These are phyloP conservation scores for Nomada ruficornis DNA, from an alignment of 2,888 invertebrate genomes.

Conservation along the genomic window DNA sequence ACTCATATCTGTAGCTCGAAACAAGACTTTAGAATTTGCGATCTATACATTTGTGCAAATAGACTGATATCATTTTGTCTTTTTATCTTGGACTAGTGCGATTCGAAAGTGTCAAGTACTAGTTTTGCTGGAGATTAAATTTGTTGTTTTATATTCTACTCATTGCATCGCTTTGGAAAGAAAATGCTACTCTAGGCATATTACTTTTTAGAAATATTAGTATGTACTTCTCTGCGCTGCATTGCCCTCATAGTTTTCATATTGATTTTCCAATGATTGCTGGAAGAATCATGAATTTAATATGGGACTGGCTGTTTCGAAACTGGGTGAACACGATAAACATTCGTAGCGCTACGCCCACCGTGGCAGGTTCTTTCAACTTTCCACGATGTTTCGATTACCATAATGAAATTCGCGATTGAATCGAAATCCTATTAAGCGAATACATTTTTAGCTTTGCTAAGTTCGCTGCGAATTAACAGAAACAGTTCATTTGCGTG, in stretches of 20 bases:
- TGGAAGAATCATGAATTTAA: not conserved
- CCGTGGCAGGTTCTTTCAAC: not conserved
- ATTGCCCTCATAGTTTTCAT: not conserved
- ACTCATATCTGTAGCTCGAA: too few species aligned
- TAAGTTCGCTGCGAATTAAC: not conserved
- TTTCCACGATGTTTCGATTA: constrained; percentile 1
- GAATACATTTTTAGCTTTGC: not conserved
- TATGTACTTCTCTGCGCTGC: not conserved
- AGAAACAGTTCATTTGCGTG: not conserved
- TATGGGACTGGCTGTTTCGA: not conserved
- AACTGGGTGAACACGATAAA: not conserved
- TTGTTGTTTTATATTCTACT: not conserved
- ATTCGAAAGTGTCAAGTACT: not conserved
- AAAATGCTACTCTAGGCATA: too few species aligned
- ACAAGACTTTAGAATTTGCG: not conserved
- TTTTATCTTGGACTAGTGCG: not conserved
- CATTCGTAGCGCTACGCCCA: not conserved
- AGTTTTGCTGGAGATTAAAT: not conserved
- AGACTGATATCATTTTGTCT: not conserved
- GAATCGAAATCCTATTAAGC: not conserved
- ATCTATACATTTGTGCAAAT: not conserved
- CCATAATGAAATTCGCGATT: constrained; percentile 11
- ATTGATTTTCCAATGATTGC: not conserved
- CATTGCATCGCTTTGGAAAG: not conserved
- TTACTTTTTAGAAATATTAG: too few species aligned